Conservation (phyloP, 1,140 invertebrate genomes). For the Hypsibius dujardini region DNA sequence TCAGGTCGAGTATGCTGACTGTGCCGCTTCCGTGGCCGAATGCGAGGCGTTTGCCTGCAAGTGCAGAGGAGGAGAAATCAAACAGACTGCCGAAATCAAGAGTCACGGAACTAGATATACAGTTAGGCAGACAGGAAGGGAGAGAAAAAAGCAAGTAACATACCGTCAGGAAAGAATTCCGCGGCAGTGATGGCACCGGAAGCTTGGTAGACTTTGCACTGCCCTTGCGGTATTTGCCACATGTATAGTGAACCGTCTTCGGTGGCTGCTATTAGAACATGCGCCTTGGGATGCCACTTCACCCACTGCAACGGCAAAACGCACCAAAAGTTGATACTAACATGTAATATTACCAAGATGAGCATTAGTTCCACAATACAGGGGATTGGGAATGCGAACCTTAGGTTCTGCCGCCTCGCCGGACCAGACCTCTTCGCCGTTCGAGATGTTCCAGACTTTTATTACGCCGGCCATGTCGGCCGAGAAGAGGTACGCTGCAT, state of each 20-base stretch:
- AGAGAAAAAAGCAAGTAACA: slow-evolving; percentile 17
- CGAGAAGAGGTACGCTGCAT: slow-evolving; percentile 55
- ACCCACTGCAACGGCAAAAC: slow-evolving; percentile 46
- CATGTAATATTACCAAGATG: too few species aligned
- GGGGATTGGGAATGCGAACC: slow-evolving; percentile 28
- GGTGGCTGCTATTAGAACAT: slow-evolving; percentile 56
- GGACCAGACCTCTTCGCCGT: slow-evolving; percentile 47
- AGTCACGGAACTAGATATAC: slow-evolving; percentile 17
- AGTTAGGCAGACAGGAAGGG: background rate
- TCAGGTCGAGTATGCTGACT: slow-evolving; percentile 60
- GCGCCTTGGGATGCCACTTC: slow-evolving; percentile 56
- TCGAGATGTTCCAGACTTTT: slow-evolving; percentile 50
- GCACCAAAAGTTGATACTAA: too few species aligned
- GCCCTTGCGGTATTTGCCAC: slow-evolving; percentile 63
- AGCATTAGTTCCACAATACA: too few species aligned
- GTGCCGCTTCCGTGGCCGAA: slow-evolving; percentile 57
- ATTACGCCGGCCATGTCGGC: slow-evolving; percentile 63
- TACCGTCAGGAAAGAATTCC: slow-evolving; percentile 42
- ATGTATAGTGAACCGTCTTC: slow-evolving; percentile 58
- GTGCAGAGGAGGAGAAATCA: slow-evolving; percentile 24
- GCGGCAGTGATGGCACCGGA: slow-evolving; percentile 36
- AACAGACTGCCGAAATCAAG: slow-evolving; percentile 18
- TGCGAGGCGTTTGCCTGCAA: slow-evolving; percentile 47
- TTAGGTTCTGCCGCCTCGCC: slow-evolving; percentile 57
- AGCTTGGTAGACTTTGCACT: slow-evolving; percentile 52